Base-by-base conservation (phyloP, 2,797 vertebrate species). In the Limnodromus scolopaceus region DNA sequence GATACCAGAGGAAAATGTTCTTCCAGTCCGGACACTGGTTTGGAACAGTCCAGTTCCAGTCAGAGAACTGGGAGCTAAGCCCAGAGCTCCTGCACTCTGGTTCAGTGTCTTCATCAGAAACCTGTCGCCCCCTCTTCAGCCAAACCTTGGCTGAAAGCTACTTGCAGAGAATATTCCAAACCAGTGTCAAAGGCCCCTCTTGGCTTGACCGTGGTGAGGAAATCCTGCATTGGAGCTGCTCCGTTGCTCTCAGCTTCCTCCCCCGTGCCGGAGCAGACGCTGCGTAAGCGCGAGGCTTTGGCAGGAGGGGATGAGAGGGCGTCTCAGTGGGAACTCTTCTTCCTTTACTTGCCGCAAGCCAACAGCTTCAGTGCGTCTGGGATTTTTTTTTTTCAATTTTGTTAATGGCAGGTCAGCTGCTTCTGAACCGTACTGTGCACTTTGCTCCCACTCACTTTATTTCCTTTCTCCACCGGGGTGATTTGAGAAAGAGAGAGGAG, bases 371-470 rank as follows among this genome's bases (percentile, higher is more conserved):
- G 69, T 71, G 41, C 1, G 1, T 39, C 58, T 27, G 34, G 41
- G 75, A 89, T 46, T 46, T 46, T 45, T 58, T 86, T 82, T 66
- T 89, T 92, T 87, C 76, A 77, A 43, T 66, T 71, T 89, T 81
- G n/a, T 87, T 91, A 72, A 72, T 39, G 43, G 74, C 74, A 87
- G 77, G 91, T 80, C 87, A 87, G 51, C 71, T 79, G 80, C 89
- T 93, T 92, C 80, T 25, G 10, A 81, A 55, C 61, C 1, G 0
- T 87, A 23, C 63, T 89, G 84, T 84, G 63, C 74, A 82, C 80
- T 92, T 82, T 38, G 41, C 60, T 95, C 75, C 81, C 48, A 74
- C 55, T 89, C 84, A 61, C 32, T 88, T 84, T 5, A 38, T 94
- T 93, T 92, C 66, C 66, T 63, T 82, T 92, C 61, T 89, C 81